A percentile compares a stretch with the other conserved stretches of the same genome.
Evolutionary conservation across 2,113 vertebrate species (phyloP).

Genomic region (Thunnus thynnus): DNA sequence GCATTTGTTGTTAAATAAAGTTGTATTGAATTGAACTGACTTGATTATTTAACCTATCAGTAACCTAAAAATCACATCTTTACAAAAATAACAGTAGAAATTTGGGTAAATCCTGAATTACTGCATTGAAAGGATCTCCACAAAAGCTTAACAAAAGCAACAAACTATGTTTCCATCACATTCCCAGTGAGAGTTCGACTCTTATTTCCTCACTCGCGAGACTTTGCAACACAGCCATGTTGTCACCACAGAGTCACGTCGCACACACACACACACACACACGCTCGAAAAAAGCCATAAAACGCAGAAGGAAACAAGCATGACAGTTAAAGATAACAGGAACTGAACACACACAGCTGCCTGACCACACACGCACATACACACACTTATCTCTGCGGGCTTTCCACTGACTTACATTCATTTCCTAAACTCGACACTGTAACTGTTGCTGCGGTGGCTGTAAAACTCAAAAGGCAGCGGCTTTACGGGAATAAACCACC

Average conservation of each 20-base stretch:
- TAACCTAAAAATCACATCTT: too few relatives aligned
- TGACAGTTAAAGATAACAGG: slow-evolving; percentile 79
- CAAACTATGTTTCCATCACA: not conserved
- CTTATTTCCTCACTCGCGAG: slow-evolving; percentile 27
- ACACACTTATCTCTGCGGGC: slow-evolving; percentile 25
- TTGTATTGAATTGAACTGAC: too few relatives aligned
- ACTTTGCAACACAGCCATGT: slow-evolving; percentile 25
- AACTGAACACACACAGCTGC: slow-evolving; percentile 69
- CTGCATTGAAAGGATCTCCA: too few relatives aligned
- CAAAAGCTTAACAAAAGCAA: not conserved
- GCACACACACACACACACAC: slow-evolving; percentile 8
- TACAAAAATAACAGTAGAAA: too few relatives aligned
- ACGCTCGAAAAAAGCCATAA: not conserved
- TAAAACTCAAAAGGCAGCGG: not conserved
- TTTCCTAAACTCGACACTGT: slow-evolving; percentile 37
- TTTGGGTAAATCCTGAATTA: too few relatives aligned
- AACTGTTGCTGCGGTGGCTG: too few relatives aligned
- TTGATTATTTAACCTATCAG: too few relatives aligned
- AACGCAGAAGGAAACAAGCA: slow-evolving; percentile 64
- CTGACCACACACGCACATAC: slow-evolving; percentile 17
- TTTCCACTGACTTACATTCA: slow-evolving; percentile 19
- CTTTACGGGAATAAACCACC: not conserved
- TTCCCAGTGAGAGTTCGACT: slow-evolving; percentile 2
- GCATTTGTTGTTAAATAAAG: too few relatives aligned
- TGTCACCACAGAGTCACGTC: slow-evolving; percentile 25